Evolutionary conservation across 2,113 vertebrate genomes (phyloP), one percentile per base, ranked within the genome.

Genomic region (Rhinogobius similis): DNA sequence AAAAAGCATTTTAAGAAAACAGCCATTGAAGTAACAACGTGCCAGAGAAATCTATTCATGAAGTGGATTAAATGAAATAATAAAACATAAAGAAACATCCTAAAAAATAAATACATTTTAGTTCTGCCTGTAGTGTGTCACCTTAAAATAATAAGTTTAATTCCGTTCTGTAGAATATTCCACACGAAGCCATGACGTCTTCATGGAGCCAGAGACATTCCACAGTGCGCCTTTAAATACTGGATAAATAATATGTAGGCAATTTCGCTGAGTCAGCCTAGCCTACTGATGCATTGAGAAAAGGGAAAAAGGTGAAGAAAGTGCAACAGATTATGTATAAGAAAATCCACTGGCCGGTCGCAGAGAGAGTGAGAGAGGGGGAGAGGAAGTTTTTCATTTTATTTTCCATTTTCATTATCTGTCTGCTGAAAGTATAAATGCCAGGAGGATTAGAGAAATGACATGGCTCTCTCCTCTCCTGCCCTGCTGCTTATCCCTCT

Each of bases 331-430:
- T 91, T 90, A 89, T 67, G 78, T 59, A 76, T 72, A 76, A 77
- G 67, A 61, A 79, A 86, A 88, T 83, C 76, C 79, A 77, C 69
- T 79, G 88, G 73, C 80, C 75, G 70, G 82, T 86, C 75, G 50
- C 48, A 76, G 75, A 61, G 58, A 55, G 23, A 14, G 52, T 14
- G 52, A 26, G 52, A 32, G 27, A 59, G 16, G 18, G 29, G n/a
- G 27, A n/a, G 20, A 36, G 20, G 81, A 92, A 87, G 82, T 92
- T 93, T 91, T 90, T 80, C 82, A 87, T 92, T 91, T 89, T 90
- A 90, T 88, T 93, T 94, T 93, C 89, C 89, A 92, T 92, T 94
- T 94, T 91, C 91, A 92, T 92, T 93, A 94, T 93, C 92, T 88
- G 87, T 89, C 82, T 87, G 70, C 87, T 81, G 90, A 88, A 93